Conservation (phyloP, 2,888 invertebrate genomes). For the Drosophila atroscutellata region DNA sequence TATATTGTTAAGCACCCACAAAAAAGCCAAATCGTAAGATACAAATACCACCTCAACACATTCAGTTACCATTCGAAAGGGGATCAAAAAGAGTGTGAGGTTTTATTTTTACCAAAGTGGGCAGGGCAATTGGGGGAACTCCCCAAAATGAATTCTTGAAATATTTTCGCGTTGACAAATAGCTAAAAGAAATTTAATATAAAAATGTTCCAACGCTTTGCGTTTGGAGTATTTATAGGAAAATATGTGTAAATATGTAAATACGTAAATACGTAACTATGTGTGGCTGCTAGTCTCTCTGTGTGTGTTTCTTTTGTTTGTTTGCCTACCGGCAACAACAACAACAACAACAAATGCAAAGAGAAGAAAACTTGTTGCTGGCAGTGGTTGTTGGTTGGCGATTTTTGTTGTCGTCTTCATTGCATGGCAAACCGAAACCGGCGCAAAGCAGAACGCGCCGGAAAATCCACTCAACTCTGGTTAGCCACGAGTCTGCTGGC, state of each 20-base stretch:
- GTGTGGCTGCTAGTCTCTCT: constrained; percentile 21
- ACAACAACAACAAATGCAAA: constrained; percentile 26
- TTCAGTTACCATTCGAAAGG: constrained; percentile 23
- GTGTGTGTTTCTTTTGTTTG: constrained; percentile 45
- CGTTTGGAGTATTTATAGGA: constrained; percentile 36
- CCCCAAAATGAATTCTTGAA: constrained; percentile 43
- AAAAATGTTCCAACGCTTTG: constrained; percentile 62
- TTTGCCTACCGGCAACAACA: constrained; percentile 33
- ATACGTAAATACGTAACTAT: neutral
- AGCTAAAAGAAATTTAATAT: constrained; percentile 58
- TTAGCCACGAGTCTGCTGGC: constrained; percentile 18
- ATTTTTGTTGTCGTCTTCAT: constrained; percentile 46
- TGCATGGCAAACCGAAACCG: constrained; percentile 45
- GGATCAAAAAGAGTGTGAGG: neutral
- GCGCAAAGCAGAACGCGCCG: constrained; percentile 70
- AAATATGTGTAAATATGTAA: constrained; percentile 49
- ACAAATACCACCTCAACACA: constrained; percentile 53
- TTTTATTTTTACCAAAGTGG: constrained; percentile 13
- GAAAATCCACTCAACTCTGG: constrained; percentile 65
- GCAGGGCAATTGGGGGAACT: constrained; percentile 25
- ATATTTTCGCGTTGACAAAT: constrained; percentile 58
- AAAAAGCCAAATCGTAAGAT: neutral
- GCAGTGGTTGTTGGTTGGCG: constrained; percentile 41
- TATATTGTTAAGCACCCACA: constrained; percentile 2
- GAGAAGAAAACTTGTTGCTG: constrained; percentile 68